Evolutionary conservation across 2,888 invertebrate species (phyloP), one percentile per base, ranked within the genome.

Genomic region (Ceramica pisi): DNA sequence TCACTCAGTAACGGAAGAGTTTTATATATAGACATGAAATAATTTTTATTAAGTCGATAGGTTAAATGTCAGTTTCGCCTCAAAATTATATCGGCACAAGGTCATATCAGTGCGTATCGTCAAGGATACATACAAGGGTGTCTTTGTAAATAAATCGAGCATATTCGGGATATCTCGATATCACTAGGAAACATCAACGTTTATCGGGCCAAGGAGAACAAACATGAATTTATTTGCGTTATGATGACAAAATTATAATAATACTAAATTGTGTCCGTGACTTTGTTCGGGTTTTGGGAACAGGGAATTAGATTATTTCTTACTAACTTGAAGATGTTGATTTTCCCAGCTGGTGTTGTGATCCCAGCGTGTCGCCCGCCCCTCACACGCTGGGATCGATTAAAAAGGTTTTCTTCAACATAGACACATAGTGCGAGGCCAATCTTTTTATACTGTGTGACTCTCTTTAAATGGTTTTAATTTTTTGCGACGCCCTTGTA

Each of bases 181-280:
- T 73, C 67, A 70, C 73, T 67, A 70, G 66, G 69, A 71, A 71
- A 71, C 55, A 63, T 71, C 66, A 23, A 56, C 48, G 55, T 72
- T 83, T 85, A 85, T 83, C 77, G 46, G 66, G 68, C 60, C 83
- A 81, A 81, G 83, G 83, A 76, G 78, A 80, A 71, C 56, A 75
- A 78, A 85, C 63, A 81, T 64, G 38, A 61, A 44, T 21, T 68
- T 80, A 60, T 83, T 83, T 81, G 67, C 66, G 55, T 60, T 55
- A 41, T 38, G 84, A 82, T 78, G 72, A 69, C 51, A 44, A 44
- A 0, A 38, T 78, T 64, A 71, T 77, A 59, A 57, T 71, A 71
- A 78, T 78, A 72, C 64, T 64, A 44, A 50, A 31, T n/a, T 46
- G 16, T 50, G 64, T n/a, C 48, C 48, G 46, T 57, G 64, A 78